Base-by-base conservation (phyloP, 2,797 vertebrate species). In the Gastrophryne carolinensis region DNA sequence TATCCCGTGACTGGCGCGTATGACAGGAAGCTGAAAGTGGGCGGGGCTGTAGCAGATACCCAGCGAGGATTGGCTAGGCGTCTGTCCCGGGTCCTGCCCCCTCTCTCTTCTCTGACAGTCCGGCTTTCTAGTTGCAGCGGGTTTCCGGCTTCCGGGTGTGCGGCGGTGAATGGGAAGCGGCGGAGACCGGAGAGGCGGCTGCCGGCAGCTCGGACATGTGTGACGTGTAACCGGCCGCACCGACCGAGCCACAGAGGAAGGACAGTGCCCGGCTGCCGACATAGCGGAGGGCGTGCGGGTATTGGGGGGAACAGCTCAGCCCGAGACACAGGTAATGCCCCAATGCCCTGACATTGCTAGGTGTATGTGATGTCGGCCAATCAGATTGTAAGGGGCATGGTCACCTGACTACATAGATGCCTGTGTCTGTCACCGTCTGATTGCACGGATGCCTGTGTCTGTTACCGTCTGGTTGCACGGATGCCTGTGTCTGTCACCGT, bases 61-160 rank as follows among this genome's bases (percentile, higher is more conserved):
- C 13, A 4, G 37, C 12, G 13, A 39, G 37, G 37, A 4, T 13
- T 13, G n/a, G 13, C 37, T 3, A 0, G 11, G 37, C 37, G 12
- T 9, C 37, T 2, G 37, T 1, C 37, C 37, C 37, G 37, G 30
- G 30, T 34, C 30, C 4, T 34, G 30, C 30, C 4, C 30, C 39
- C 6, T n/a, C n/a, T n/a, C 15, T 44, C 39, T 5, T 13, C 4
- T 1, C 15, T 44, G 15, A n/a, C 15, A 44, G 39, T 47, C 57
- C 72, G 57, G 63, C 79, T 71, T 44, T 41, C 47, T 11, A 53
- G 27, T 56, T 26, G 8, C 79, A 13, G 54, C 34, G 73, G 39
- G 73, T 41, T 12, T 0, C 0, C 74, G 72, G 80, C 53, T 62
- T 65, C 39, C 47, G 11, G 34, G 6, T 54, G 62, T 79, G n/a